Conservation (phyloP, 2,888 invertebrate genomes). For the Drosophila cognata region DNA sequence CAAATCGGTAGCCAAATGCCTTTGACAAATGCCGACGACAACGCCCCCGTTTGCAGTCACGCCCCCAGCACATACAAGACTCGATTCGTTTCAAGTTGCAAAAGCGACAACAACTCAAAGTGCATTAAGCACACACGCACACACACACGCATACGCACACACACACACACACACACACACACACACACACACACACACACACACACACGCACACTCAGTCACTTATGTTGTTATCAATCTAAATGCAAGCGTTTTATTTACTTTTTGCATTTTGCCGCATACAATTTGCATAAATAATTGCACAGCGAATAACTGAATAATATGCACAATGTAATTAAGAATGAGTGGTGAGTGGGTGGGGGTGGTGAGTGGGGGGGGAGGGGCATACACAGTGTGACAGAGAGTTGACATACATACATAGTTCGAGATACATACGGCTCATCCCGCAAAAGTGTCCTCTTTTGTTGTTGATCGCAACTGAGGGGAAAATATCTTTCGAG, state of each 20-base stretch:
- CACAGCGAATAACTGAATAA: constrained; percentile 49
- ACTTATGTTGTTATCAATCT: constrained; percentile 73
- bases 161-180: constrained; percentile 1
- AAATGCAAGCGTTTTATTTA: constrained; percentile 44
- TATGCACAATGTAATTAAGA: constrained; percentile 18
- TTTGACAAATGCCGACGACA: constrained; percentile 72
- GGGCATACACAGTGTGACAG: neutral
- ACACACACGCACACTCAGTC: constrained; percentile 5
- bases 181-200: constrained; percentile 2
- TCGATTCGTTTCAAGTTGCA: constrained; percentile 69
- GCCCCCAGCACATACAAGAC: constrained; percentile 44
- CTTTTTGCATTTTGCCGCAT: constrained; percentile 67
- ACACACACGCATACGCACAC: constrained; percentile 17
- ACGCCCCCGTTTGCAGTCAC: constrained; percentile 31
- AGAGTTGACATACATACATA: neutral
- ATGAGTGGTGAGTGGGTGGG: neutral
- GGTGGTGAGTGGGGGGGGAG: neutral
- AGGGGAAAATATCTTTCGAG: neutral
- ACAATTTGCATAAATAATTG: constrained; percentile 76
- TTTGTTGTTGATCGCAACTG: neutral
- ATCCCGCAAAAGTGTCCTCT: constrained; percentile 17
- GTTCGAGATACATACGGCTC: neutral
- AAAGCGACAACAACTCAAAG: constrained; percentile 41
- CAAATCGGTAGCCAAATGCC: constrained; percentile 66
- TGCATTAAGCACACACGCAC: constrained; percentile 43